These are phyloP conservation scores for Oreochromis tanganicae DNA, from an alignment of 2,113 vertebrate species.

Conservation along the genomic window DNA sequence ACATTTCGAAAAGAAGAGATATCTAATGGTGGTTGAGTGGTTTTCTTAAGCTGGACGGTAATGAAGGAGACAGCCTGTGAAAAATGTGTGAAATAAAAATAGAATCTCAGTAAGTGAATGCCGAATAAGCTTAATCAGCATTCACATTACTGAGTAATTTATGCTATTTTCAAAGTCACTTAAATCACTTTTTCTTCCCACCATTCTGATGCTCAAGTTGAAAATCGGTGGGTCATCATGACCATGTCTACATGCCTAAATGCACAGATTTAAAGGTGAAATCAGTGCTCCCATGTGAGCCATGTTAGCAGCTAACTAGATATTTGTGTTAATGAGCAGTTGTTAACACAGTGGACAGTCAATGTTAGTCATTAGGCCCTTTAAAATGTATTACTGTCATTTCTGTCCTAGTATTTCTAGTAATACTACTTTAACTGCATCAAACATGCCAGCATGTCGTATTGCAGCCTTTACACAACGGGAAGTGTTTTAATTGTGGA, in stretches of 20 bases:
- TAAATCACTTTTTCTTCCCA: neutral
- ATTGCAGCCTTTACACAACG: too few species aligned
- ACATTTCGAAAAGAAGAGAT: neutral
- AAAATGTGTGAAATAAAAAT: neutral
- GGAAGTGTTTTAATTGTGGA: too few species aligned
- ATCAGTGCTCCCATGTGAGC: neutral
- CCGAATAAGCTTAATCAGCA: neutral
- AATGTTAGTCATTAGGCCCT: neutral
- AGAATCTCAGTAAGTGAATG: neutral
- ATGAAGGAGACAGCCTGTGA: accelerated
- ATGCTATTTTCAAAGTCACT: neutral
- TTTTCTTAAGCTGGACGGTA: neutral
- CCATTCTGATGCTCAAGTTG: neutral
- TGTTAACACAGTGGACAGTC: neutral
- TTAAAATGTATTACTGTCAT: too few species aligned
- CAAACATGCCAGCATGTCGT: too few species aligned
- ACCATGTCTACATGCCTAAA: neutral
- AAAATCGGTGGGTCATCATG: neutral
- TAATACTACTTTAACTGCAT: too few species aligned
- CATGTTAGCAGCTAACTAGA: neutral
- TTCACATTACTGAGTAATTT: neutral
- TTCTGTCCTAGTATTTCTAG: too few species aligned
- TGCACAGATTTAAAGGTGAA: too few species aligned
- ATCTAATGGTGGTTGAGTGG: neutral
- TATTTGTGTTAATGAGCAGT: neutral